Evolutionary conservation across 2,888 invertebrate genomes (phyloP), one percentile per base, ranked within the genome.

Genomic region (Acronicta aceris): DNA sequence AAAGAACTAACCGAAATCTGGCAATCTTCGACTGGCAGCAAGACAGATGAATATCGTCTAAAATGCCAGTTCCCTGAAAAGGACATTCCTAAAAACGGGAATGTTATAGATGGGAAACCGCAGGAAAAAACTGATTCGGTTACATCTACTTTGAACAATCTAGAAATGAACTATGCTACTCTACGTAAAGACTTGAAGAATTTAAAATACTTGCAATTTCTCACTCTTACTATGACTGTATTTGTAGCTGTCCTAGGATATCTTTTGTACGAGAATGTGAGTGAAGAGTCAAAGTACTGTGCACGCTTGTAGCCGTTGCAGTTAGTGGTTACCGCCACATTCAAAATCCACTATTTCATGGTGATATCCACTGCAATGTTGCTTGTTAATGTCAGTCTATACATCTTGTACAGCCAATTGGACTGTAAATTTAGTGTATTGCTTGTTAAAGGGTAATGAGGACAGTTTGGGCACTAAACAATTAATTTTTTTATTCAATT

Each of bases 71-170:
- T 96, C 78, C 93, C 94, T 0, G 89, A 93, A 72, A 95, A 90
- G 52, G 91, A 91, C 25, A 51, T 89, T 43, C 75, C 87, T 0
- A 92, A 85, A 51, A 92, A 91, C n/a, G 91, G 90, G 0, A 89
- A 78, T 0, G 16, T 89, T 0, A 48, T 80, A 0, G 89, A 92
- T 0, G 62, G 60, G 0, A 86, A 84, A 51, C 45, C 64, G 0
- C 42, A 94, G 73, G 98, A 97, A 6, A 98, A 96, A 42, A 97
- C 92, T 2, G 97, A 97, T n/a, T 97, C 97, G 0, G 97, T 96
- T 4, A 96, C 96, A 65, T 95, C 97, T 25, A 98, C 98, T 0
- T 45, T 93, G 9, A 89, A 85, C 15, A 90, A 87, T 36, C 66
- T 94, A 6, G 91, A 94, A 58, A 81, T 80, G 21, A 91, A 91